Evolutionary conservation across 2,888 invertebrate genomes (phyloP), one percentile per base, ranked within the genome.

Genomic region (Leptarthrus brevirostris): DNA sequence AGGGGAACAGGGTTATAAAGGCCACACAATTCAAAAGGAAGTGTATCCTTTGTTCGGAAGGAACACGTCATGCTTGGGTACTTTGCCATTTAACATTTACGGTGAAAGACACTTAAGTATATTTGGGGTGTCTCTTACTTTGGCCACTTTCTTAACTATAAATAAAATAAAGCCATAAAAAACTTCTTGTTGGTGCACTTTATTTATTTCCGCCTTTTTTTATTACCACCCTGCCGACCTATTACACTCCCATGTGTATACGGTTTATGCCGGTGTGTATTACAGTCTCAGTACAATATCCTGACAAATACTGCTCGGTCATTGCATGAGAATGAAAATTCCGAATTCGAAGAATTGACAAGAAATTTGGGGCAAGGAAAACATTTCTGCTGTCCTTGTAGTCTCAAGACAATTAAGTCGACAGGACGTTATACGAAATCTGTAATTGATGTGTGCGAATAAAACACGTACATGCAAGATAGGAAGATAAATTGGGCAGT

Each of bases 401-500:
- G 52, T 69, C 69, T 52, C 49, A 30, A 52, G 52, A 69, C 24
- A 52, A 69, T 69, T 69, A 69, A 69, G 69, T 69, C 69, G 22
- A 69, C 64, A 52, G 69, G 20, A 52, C 47, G 64, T 64, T 64
- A 64, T 47, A 64, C 40, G 69, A 69, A 69, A 69, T 69, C 49
- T 69, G 69, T 69, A 69, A 69, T 69, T 69, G 69, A 69, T 69
- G 69, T 69, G 69, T 69, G 52, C 52, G 69, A 69, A 69, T 69
- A 69, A 49, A 69, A 69, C 69, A 69, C 69, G 69, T 69, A 69
- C 69, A 69, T 52, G 69, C 52, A 52, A 52, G 52, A 69, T 49
- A 69, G 69, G 36, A 58, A 74, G 66, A 74, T 74, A 74, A 74
- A 74, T 74, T 74, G 72, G 71, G 52, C 66, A 72, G 72, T 74